Conservation (phyloP, 2,113 vertebrate species). For the Orcinus orca region DNA sequence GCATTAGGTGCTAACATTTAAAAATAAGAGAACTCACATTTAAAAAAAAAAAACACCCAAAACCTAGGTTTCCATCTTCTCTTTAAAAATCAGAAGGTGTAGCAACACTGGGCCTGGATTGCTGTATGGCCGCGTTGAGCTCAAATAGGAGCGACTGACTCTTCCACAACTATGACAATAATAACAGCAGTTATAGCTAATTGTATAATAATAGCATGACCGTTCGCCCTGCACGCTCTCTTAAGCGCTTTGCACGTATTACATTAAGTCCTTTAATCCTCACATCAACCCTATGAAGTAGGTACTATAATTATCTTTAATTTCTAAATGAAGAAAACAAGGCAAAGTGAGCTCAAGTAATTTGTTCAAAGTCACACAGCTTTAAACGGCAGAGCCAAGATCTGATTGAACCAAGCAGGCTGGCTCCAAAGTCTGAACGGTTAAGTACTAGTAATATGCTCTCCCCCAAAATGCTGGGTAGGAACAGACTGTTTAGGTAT, state of each 20-base stretch:
- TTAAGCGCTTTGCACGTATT: background rate
- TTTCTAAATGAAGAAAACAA: background rate
- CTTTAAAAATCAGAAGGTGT: background rate
- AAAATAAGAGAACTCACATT: background rate
- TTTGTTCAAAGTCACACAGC: background rate
- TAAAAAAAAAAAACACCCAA: background rate
- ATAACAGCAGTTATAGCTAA: background rate
- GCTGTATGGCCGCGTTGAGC: background rate
- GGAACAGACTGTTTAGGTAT: background rate
- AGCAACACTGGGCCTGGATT: background rate
- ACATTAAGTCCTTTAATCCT: background rate
- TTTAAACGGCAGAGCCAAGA: background rate
- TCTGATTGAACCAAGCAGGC: background rate
- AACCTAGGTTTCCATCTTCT: background rate
- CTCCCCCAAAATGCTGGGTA: background rate
- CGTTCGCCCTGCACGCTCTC: fast-evolving
- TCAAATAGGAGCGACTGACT: background rate
- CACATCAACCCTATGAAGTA: background rate
- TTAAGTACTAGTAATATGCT: background rate
- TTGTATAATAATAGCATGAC: background rate
- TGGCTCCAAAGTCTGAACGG: background rate
- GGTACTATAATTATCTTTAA: background rate
- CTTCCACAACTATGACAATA: background rate
- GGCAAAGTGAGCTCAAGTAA: background rate
- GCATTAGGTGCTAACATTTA: background rate